Evolutionary conservation across 64 coral and sea anemone species (phyloP).

Genomic region (Orbicella faveolata): DNA sequence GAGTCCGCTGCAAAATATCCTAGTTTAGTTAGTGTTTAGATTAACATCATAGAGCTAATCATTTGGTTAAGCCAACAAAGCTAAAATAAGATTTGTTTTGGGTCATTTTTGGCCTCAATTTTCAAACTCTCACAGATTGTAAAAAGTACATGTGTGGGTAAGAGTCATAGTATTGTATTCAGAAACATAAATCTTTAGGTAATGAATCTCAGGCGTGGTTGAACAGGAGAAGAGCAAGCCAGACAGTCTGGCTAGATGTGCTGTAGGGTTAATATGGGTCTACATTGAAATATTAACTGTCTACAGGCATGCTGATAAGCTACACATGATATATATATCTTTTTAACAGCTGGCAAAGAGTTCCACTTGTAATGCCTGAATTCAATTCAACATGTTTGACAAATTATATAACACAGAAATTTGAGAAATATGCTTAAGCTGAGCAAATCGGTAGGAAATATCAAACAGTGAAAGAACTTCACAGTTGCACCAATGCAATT

Average conservation of each 20-base stretch:
- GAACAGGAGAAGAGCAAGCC: background rate
- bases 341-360: background rate
- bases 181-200: background rate
- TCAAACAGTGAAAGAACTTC: no score
- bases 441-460: no score
- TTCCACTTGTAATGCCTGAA: background rate
- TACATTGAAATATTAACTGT: background rate
- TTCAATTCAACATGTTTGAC: no score
- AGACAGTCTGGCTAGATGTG: slow-evolving; percentile 30
- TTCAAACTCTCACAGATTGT: no score
- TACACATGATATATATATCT: background rate
- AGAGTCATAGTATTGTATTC: background rate
- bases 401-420: no score
- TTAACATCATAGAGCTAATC: no score
- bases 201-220: background rate
- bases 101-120: no score
- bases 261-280: background rate
- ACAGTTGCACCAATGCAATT: background rate
- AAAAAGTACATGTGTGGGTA: no score
- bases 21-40: background rate
- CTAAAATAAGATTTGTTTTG: no score
- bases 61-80: no score
- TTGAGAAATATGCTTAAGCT: no score
- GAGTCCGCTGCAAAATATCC: background rate
- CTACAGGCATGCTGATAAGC: background rate